A percentile compares a stretch with the other conserved stretches of the same genome.
Conservation (phyloP, 2,797 vertebrate genomes). For the Mormyrus hasselquistii region DNA sequence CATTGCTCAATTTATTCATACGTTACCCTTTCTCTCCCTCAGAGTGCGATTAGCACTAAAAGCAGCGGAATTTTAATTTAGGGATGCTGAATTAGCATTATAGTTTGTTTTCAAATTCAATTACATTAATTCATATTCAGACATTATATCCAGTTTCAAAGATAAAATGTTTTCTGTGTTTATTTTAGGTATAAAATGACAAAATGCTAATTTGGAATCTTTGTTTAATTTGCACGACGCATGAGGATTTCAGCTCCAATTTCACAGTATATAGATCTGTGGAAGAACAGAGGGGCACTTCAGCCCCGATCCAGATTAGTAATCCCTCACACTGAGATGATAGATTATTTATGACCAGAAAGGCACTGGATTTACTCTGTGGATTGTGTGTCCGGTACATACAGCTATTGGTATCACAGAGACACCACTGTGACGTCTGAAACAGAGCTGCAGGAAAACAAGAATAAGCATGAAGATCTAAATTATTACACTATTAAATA, state of each 20-base stretch:
- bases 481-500: not conserved
- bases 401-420: not conserved
- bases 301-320: not conserved
- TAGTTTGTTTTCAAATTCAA: not conserved
- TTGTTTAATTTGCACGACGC: not conserved
- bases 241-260: not conserved
- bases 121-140: not conserved
- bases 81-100: not conserved
- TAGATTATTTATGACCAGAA: not conserved
- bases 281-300: not conserved
- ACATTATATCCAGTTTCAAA: not conserved
- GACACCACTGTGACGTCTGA: not conserved
- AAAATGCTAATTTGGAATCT: not conserved
- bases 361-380: not conserved
- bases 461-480: not conserved
- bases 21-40: not conserved
- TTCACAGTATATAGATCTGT: not conserved
- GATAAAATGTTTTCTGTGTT: not conserved
- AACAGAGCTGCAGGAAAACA: not conserved
- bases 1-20: not conserved
- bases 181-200: not conserved
- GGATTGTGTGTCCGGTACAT: not conserved
- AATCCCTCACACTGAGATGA: not conserved
- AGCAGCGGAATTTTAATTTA: not conserved
- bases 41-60: not conserved